phyloP scores from a whole-genome alignment of 2,797 vertebrate genomes.

The Macroramphosus scolopax region DNA sequence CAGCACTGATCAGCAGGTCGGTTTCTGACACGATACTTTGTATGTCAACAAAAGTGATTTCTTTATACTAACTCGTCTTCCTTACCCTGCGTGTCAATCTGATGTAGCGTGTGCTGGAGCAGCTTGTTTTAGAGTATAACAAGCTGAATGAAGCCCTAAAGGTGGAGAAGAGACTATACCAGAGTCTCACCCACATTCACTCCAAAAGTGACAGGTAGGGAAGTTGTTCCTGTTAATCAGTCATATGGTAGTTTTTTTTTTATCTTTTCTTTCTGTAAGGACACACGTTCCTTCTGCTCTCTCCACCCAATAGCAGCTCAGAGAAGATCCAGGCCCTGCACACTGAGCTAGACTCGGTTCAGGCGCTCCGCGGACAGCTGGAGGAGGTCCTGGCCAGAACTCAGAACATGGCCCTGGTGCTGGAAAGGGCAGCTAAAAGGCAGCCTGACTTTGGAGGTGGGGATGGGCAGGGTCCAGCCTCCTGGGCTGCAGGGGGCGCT shows the following conservation, averaged over 20 bases:
- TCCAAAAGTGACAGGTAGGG: constrained; percentile 82
- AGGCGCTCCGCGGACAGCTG: constrained; percentile 85
- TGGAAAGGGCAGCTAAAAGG: constrained; percentile 81
- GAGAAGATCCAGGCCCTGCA: constrained; percentile 83
- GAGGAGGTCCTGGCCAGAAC: constrained; percentile 89
- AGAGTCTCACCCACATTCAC: constrained; percentile 84
- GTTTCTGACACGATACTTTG: no score
- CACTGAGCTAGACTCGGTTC: constrained; percentile 87
- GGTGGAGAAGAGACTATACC: constrained; percentile 88
- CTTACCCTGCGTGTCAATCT: not conserved
- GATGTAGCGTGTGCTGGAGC: constrained; percentile 81
- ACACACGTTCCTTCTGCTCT: not conserved
- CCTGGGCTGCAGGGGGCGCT: constrained; percentile 75
- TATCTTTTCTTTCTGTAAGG: not conserved
- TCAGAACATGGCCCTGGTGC: constrained; percentile 80
- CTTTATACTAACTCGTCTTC: not conserved
- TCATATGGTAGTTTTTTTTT: constrained; percentile 1
- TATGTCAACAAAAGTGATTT: not conserved
- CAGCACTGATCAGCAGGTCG: constrained; percentile 81
- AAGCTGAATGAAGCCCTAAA: constrained; percentile 87
- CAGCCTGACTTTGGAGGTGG: constrained; percentile 91
- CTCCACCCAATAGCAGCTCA: constrained; percentile 62
- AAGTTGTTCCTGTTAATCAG: not conserved
- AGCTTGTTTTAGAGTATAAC: constrained; percentile 85
- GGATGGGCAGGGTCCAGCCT: constrained; percentile 84